phyloP scores from a whole-genome alignment of 2,113 vertebrate species.

The Steatornis caripensis region DNA sequence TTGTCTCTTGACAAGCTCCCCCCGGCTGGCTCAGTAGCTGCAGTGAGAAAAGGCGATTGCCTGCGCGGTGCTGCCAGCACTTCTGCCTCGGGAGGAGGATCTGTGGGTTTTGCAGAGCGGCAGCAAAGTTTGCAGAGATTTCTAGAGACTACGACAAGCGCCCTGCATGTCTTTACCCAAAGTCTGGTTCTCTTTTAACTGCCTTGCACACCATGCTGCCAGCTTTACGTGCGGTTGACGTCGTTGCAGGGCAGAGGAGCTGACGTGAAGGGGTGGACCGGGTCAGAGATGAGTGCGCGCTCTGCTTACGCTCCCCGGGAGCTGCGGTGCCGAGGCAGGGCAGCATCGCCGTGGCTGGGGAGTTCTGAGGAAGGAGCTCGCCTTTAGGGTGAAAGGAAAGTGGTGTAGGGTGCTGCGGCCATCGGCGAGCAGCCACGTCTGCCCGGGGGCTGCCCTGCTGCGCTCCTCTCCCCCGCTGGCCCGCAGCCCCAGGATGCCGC shows the following conservation, averaged over 20 bases:
- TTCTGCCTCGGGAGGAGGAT: background rate
- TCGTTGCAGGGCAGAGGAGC: background rate
- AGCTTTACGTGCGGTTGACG: background rate
- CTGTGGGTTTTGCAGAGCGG: background rate
- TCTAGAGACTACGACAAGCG: background rate
- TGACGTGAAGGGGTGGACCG: fast-evolving
- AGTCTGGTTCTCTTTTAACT: background rate
- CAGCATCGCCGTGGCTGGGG: too few species aligned
- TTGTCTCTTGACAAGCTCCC: background rate
- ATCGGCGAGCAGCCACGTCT: background rate
- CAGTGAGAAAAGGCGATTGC: background rate
- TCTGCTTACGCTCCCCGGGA: too few species aligned
- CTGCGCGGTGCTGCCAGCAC: background rate
- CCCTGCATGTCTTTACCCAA: fast-evolving
- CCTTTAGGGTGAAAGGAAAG: background rate
- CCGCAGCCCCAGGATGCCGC: background rate
- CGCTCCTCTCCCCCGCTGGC: background rate
- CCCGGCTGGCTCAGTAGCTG: background rate
- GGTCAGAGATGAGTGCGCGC: background rate
- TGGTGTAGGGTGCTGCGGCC: background rate
- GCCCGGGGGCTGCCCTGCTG: background rate
- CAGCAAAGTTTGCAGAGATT: background rate
- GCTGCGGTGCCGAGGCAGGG: background rate
- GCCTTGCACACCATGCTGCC: fast-evolving
- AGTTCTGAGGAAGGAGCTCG: too few species aligned